Percentiles rank a stretch among this genome's conserved stretches.
These are phyloP conservation scores for Dryomyza anilis DNA, from an alignment of 2,888 invertebrate species.

Conservation along the genomic window DNA sequence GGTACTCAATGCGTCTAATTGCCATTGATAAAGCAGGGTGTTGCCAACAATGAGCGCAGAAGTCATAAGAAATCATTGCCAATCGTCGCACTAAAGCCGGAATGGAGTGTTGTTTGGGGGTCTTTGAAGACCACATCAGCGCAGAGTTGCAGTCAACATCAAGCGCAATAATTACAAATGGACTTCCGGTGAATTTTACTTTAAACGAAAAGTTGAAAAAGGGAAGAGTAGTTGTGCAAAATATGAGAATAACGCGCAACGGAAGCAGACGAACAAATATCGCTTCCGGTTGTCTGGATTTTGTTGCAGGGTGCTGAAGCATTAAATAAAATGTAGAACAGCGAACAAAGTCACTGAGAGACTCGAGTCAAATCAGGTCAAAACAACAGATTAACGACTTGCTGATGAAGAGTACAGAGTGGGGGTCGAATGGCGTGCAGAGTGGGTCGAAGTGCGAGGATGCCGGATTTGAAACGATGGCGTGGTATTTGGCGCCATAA, in stretches of 20 bases:
- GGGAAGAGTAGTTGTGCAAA: conserved; percentile 13
- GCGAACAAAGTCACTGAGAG: too few relatives aligned
- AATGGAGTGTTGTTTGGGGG: too few relatives aligned
- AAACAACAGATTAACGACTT: too few relatives aligned
- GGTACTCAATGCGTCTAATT: neutral
- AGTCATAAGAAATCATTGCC: conserved; percentile 23
- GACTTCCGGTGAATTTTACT: conserved; percentile 1
- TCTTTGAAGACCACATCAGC: neutral
- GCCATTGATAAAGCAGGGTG: too few relatives aligned
- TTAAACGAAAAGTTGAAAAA: conserved; percentile 11
- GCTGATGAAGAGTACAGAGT: too few relatives aligned
- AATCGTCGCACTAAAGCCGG: neutral
- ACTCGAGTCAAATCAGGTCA: too few relatives aligned
- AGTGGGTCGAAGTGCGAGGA: too few relatives aligned
- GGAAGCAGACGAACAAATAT: conserved; percentile 51
- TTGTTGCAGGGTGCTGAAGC: conserved; percentile 17
- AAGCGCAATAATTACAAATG: neutral
- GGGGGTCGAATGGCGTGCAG: too few relatives aligned
- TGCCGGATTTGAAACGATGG: too few relatives aligned
- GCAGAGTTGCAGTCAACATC: neutral
- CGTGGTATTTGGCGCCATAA: too few relatives aligned
- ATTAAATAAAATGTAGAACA: too few relatives aligned
- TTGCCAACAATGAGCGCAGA: conserved; percentile 1
- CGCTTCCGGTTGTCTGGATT: conserved; percentile 43
- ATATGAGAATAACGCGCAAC: conserved; percentile 28